Base-by-base conservation (phyloP, 2,113 vertebrate genomes). In the Ophthalmolycus amberensis region DNA sequence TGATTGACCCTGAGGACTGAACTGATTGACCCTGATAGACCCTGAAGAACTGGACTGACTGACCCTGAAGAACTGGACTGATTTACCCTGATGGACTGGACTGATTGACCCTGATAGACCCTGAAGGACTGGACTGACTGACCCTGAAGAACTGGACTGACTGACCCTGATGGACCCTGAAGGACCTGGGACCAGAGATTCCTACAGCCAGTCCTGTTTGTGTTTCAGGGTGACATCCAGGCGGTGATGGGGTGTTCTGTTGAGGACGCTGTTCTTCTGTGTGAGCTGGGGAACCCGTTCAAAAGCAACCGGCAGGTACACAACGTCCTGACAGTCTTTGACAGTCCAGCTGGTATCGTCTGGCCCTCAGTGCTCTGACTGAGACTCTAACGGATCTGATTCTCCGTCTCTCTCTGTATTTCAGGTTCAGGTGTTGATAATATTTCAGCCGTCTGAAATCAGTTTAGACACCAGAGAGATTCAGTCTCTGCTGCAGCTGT, bases 271-370 rank as follows among this genome's bases (percentile, higher is more conserved):
- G 91, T 87, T 12, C 93, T 97, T 54, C 42, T 96, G 40, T 99
- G 98, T 12, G 94, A 97, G 38, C 91, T 99, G 77, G 97, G 97
- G 32, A 97, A 98, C 85, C 98, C 98, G 1, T 97, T 99, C 80
- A 95, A 93, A 88, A 94, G 80, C 86, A 96, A 96, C 84, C 95
- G 96, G 46, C 84, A 77, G 95, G 97, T 99, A 84, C 9, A 6
- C 32, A n/a, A 6, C 6, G 0, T 56, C 38, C 0, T 58, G 4
- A 27, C 9, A 27, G 54, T 14, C 25, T 25, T 32, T 20, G 9
- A 25, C 4, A 12, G n/a, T 9, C 11, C 54, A 25, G 56, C 56
- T 15, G 1, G 7, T 25, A 22, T 58, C 37, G 5, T 32, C 10
- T 5, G 22, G 42, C 6, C 5, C 34, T 22, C 44, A 27, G 48